phyloP scores from a whole-genome alignment of 2,113 vertebrate species.

The Lamprologus callipterus region DNA sequence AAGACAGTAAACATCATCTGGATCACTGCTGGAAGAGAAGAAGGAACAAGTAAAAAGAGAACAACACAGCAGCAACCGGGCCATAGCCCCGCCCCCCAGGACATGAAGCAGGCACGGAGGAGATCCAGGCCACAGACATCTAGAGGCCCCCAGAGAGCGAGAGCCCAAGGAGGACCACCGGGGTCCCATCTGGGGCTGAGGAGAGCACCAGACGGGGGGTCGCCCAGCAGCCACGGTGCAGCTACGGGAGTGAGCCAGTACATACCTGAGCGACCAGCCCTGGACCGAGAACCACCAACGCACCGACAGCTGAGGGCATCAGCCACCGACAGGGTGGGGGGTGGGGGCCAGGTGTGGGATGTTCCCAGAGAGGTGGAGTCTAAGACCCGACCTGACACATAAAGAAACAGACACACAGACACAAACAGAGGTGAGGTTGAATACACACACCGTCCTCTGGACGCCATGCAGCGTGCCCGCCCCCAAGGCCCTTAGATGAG shows the following conservation, averaged over 20 bases:
- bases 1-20: neutral
- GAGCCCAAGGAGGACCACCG: neutral
- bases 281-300: neutral
- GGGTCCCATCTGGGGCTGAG: neutral
- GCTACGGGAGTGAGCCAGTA: neutral
- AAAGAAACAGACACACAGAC: neutral
- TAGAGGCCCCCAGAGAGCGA: neutral
- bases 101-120: neutral
- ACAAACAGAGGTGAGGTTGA: neutral
- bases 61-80: neutral
- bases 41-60: neutral
- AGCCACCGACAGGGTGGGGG: neutral
- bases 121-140: neutral
- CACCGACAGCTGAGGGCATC: fast-evolving
- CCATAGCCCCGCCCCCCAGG: neutral
- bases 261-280: neutral
- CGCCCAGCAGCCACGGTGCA: neutral
- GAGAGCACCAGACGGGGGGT: neutral
- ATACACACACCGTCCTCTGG: fast-evolving
- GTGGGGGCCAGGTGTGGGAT: fast-evolving
- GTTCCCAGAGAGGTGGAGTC: neutral
- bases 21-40: neutral
- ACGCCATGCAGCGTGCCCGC: neutral
- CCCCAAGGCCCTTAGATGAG: fast-evolving
- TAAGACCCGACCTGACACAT: neutral